Conservation (phyloP, 2,888 invertebrate species). For the Theretra japonica region DNA sequence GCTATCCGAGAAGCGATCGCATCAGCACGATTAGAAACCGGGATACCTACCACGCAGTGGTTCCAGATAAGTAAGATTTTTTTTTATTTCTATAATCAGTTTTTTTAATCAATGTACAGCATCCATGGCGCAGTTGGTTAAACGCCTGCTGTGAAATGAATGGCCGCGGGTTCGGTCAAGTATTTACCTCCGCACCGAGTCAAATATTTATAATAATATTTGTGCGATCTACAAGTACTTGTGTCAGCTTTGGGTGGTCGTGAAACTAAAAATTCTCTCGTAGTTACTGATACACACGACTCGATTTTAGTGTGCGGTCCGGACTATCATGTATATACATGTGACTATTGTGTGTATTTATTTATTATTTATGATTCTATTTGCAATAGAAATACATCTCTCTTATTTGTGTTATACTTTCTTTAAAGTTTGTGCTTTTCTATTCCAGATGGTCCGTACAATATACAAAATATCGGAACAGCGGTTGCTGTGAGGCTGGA, state of each 20-base stretch:
- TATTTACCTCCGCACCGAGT: too few relatives aligned
- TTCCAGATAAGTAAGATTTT: conserved; percentile 77
- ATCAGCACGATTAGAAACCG: conserved; percentile 84
- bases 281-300: too few relatives aligned
- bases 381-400: too few relatives aligned
- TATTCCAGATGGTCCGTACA: conserved; percentile 58
- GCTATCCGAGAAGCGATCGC: conserved; percentile 86
- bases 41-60: conserved; percentile 75
- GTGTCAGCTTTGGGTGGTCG: not conserved
- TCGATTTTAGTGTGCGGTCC: too few relatives aligned
- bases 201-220: too few relatives aligned
- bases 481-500: conserved; percentile 43
- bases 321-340: too few relatives aligned
- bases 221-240: too few relatives aligned
- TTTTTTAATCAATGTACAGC: not conserved
- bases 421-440: conserved; percentile 17
- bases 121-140: too few relatives aligned
- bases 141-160: too few relatives aligned
- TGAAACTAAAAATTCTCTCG: not conserved
- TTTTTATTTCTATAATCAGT: not conserved
- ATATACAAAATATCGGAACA: conserved; percentile 51
- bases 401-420: not conserved
- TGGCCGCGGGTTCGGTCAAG: too few relatives aligned
- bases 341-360: too few relatives aligned
- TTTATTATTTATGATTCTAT: too few relatives aligned